phyloP scores from a whole-genome alignment of 2,797 vertebrate genomes.

The Mastacembelus armatus region DNA sequence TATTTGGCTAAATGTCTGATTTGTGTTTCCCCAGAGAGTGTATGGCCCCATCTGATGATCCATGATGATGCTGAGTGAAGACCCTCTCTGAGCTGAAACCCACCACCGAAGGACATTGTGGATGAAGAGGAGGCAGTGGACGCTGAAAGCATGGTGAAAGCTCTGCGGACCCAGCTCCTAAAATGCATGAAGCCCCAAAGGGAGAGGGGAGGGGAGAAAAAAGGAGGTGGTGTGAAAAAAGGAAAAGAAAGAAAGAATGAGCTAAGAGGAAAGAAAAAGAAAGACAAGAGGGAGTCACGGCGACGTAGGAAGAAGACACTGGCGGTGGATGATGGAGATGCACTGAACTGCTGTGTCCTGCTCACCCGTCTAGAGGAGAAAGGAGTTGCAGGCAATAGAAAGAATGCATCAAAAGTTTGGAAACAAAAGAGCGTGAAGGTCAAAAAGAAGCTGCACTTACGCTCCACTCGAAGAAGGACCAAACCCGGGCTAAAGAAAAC shows the following conservation, averaged over 20 bases:
- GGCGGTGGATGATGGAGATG: slow-evolving; percentile 78
- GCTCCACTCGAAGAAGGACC: slow-evolving; percentile 65
- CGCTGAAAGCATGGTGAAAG: slow-evolving; percentile 83
- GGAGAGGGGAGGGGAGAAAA: slow-evolving; percentile 62
- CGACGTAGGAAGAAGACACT: slow-evolving; percentile 81
- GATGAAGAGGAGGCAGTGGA: slow-evolving; percentile 69
- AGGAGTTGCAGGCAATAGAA: slow-evolving; percentile 41
- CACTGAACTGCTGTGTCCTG: slow-evolving; percentile 92
- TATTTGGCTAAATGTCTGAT: slow-evolving; percentile 34
- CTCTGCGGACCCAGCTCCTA: slow-evolving; percentile 68
- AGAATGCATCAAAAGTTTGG: slow-evolving; percentile 46
- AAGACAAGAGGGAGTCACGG: slow-evolving; percentile 68
- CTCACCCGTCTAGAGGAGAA: slow-evolving; percentile 93
- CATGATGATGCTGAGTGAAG: slow-evolving; percentile 66
- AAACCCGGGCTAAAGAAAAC: slow-evolving; percentile 71
- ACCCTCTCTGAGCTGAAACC: slow-evolving; percentile 71
- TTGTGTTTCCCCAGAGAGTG: slow-evolving; percentile 75
- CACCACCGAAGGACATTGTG: slow-evolving; percentile 56
- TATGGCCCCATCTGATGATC: slow-evolving; percentile 76
- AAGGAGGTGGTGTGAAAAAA: slow-evolving; percentile 43
- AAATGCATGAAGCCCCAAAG: slow-evolving; percentile 65
- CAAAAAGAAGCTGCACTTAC: slow-evolving; percentile 58
- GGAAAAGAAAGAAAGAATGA: slow-evolving; percentile 56
- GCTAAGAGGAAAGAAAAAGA: slow-evolving; percentile 60
- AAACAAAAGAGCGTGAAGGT: slow-evolving; percentile 63